phyloP scores from a whole-genome alignment of 2,888 invertebrate genomes.

The Limnephilus lunatus region DNA sequence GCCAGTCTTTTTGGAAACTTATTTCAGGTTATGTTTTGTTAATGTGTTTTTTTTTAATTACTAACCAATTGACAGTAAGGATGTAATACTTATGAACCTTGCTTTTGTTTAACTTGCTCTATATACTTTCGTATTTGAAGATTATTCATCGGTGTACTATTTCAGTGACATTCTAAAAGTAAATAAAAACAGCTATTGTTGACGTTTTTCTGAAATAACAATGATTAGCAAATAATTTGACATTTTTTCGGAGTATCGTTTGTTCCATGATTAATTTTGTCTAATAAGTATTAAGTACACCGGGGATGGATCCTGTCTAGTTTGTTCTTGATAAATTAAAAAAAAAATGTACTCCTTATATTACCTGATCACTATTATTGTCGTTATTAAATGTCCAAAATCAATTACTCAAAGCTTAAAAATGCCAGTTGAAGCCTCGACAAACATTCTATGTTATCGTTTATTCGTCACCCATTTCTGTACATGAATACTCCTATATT shows the following conservation, averaged over 20 bases:
- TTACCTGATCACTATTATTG: not conserved
- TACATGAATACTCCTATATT: not conserved
- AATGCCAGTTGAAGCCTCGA: not conserved
- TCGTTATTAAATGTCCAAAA: not conserved
- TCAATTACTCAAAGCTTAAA: not conserved
- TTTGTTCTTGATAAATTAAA: not conserved
- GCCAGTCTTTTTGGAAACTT: not conserved
- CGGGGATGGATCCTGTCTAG: not conserved
- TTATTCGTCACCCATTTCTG: not conserved
- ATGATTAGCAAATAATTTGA: not conserved
- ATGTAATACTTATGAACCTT: not conserved
- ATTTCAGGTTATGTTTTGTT: not conserved
- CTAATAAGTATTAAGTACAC: too few species aligned
- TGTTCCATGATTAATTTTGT: too few species aligned
- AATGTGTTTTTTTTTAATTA: not conserved
- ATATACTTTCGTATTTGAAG: not conserved
- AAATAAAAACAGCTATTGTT: not conserved
- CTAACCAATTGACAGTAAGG: not conserved
- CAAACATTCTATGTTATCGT: not conserved
- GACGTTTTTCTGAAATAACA: not conserved
- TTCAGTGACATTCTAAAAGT: not conserved
- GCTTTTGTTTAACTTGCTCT: not conserved
- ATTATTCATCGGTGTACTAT: not conserved
- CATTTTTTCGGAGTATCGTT: too few species aligned
- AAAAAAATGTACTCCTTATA: not conserved